Conservation (phyloP, 2,888 invertebrate species). For the Perizoma affinitatum region DNA sequence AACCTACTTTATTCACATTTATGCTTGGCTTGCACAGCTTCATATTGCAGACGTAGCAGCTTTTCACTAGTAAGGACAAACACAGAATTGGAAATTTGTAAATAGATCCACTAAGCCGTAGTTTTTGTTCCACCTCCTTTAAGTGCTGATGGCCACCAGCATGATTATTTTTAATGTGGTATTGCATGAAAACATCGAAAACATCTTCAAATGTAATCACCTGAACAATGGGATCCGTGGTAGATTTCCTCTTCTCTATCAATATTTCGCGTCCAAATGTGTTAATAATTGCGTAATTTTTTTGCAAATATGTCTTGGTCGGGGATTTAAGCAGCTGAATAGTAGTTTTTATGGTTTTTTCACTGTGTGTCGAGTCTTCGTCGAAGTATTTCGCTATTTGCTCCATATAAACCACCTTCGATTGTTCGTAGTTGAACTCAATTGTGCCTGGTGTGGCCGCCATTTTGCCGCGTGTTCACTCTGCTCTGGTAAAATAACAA, state of each 20-base stretch:
- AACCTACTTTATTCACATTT: slow-evolving; percentile 2
- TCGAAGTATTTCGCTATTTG: slow-evolving; percentile 15
- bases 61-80: slow-evolving; percentile 13
- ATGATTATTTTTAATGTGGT: slow-evolving; percentile 12
- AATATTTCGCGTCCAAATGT: slow-evolving; percentile 10
- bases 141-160: slow-evolving; percentile 1
- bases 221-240: slow-evolving; percentile 5
- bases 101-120: neutral
- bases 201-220: slow-evolving; percentile 20
- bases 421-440: slow-evolving; percentile 6
- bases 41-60: slow-evolving; percentile 26
- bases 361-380: slow-evolving; percentile 17
- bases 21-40: neutral
- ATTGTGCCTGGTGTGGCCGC: slow-evolving; percentile 3
- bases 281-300: slow-evolving; percentile 7
- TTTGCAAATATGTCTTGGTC: slow-evolving; percentile 11
- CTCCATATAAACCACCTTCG: slow-evolving; percentile 13
- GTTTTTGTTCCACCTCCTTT: neutral
- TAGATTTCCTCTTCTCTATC: slow-evolving; percentile 11
- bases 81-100: slow-evolving; percentile 22
- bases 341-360: slow-evolving; percentile 5
- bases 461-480: slow-evolving; percentile 23
- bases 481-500: slow-evolving; percentile 4
- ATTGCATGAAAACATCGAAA: slow-evolving; percentile 22
- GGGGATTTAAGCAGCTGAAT: slow-evolving; percentile 11